These are phyloP conservation scores for Cheilosia urbana DNA, from an alignment of 2,888 invertebrate genomes.

Conservation along the genomic window DNA sequence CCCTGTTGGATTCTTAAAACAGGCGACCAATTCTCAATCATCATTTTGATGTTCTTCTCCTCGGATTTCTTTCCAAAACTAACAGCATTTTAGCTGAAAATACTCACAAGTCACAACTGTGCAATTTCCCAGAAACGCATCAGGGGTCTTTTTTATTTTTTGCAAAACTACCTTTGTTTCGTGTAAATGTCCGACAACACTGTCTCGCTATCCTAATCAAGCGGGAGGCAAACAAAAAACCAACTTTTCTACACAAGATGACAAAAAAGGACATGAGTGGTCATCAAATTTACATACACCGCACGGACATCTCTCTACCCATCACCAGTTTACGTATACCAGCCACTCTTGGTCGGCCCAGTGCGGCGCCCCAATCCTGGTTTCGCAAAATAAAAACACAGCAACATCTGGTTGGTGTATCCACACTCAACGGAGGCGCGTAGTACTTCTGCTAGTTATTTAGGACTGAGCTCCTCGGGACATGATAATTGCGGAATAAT, in stretches of 20 bases:
- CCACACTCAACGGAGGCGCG: conserved; percentile 9
- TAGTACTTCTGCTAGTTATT: conserved; percentile 51
- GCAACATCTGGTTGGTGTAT: conserved; percentile 51
- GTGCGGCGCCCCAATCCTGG: conserved; percentile 59
- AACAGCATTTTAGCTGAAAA: not conserved
- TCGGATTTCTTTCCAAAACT: not conserved
- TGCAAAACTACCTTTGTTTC: too few relatives aligned
- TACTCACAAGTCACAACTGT: too few relatives aligned
- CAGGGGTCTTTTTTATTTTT: not conserved
- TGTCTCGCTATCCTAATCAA: not conserved
- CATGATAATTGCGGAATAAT: conserved; percentile 75
- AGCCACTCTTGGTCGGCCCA: conserved; percentile 46
- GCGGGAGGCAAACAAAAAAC: not conserved
- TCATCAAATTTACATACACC: conserved; percentile 32
- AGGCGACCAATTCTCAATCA: too few relatives aligned
- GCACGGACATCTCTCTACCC: not conserved
- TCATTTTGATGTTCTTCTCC: too few relatives aligned
- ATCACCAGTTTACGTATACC: not conserved
- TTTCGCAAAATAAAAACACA: conserved; percentile 44
- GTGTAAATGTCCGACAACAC: too few relatives aligned
- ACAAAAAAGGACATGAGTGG: conserved; percentile 28
- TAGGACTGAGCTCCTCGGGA: conserved; percentile 45
- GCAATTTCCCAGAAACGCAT: too few relatives aligned
- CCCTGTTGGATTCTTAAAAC: too few relatives aligned
- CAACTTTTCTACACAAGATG: conserved; percentile 16